Conservation (phyloP, 2,888 invertebrate species). For the Metacarcinus magister region DNA sequence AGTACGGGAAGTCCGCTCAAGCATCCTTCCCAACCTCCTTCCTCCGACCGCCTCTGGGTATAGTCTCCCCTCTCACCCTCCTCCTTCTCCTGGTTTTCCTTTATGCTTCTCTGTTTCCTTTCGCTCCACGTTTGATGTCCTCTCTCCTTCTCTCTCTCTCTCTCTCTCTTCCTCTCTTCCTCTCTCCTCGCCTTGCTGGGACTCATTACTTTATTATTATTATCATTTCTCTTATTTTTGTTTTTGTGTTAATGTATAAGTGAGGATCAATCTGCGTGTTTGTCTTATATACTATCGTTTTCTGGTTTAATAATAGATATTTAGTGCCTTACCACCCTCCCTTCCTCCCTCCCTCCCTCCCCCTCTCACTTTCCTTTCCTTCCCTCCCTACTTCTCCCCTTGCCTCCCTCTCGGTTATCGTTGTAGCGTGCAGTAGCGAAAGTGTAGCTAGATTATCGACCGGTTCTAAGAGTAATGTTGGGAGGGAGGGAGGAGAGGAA, state of each 20-base stretch:
- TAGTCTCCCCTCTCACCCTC: constrained; percentile 40
- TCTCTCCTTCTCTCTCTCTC: constrained; percentile 7
- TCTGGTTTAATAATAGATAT: not conserved
- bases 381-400: not conserved
- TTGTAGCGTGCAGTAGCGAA: constrained; percentile 58
- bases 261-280: not conserved
- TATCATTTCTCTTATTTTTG: not conserved
- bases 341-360: not conserved
- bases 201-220: not conserved
- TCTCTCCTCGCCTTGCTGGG: not conserved
- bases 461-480: constrained; percentile 56
- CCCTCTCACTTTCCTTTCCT: constrained; percentile 18
- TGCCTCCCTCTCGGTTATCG: constrained; percentile 51
- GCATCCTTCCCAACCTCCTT: constrained; percentile 11
- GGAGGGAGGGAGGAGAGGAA: not conserved
- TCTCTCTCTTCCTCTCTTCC: constrained; percentile 19
- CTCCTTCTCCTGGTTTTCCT: constrained; percentile 29
- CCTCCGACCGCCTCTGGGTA: not conserved
- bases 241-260: not conserved
- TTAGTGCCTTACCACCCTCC: not conserved
- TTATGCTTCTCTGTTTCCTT: constrained; percentile 5
- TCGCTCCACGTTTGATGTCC: not conserved
- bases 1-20: not conserved
- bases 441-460: constrained; percentile 66
- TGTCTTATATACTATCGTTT: not conserved